A percentile compares a stretch with the other conserved stretches of the same genome.
phyloP scores from a whole-genome alignment of 2,113 vertebrate species.

The Siniperca knerii region DNA sequence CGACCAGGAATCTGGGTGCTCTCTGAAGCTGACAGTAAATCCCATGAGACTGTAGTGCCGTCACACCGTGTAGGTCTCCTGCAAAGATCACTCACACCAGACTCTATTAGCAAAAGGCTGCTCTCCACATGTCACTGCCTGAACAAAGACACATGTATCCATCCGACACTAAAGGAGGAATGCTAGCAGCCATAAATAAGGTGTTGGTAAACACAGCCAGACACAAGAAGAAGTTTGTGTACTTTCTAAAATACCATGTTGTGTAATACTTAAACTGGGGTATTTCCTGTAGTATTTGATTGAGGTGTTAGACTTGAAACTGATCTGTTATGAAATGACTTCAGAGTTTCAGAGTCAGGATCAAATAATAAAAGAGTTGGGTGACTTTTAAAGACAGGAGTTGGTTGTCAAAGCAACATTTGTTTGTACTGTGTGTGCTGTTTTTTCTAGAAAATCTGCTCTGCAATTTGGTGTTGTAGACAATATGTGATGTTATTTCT shows the following conservation, averaged over 20 bases:
- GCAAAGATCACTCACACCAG: conserved; percentile 71
- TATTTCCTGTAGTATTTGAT: not conserved
- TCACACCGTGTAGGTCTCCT: conserved; percentile 53
- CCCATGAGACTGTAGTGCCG: conserved; percentile 56
- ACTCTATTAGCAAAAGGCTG: conserved; percentile 73
- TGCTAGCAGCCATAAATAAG: conserved; percentile 70
- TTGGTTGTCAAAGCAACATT: conserved; percentile 28
- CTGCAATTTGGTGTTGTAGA: not conserved
- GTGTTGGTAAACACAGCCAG: conserved; percentile 64
- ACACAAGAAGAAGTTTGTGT: conserved; percentile 47
- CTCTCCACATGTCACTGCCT: conserved; percentile 56
- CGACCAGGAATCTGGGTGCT: conserved; percentile 49
- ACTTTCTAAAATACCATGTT: conserved; percentile 32
- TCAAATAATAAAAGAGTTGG: conserved; percentile 34
- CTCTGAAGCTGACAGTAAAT: conserved; percentile 56
- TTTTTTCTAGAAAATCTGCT: not conserved
- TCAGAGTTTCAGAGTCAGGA: not conserved
- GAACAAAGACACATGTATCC: conserved; percentile 63
- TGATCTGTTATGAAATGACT: conserved; percentile 12
- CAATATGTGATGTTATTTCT: not conserved
- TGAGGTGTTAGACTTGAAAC: conserved; percentile 18
- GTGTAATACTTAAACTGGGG: conserved; percentile 14
- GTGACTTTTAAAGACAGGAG: conserved; percentile 27
- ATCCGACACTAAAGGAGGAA: conserved; percentile 44
- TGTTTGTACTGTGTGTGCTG: conserved; percentile 9